A percentile compares a stretch with the other conserved stretches of the same genome.
Evolutionary conservation across 2,888 invertebrate species (phyloP).

Genomic region (Eucriotettix oculatus): DNA sequence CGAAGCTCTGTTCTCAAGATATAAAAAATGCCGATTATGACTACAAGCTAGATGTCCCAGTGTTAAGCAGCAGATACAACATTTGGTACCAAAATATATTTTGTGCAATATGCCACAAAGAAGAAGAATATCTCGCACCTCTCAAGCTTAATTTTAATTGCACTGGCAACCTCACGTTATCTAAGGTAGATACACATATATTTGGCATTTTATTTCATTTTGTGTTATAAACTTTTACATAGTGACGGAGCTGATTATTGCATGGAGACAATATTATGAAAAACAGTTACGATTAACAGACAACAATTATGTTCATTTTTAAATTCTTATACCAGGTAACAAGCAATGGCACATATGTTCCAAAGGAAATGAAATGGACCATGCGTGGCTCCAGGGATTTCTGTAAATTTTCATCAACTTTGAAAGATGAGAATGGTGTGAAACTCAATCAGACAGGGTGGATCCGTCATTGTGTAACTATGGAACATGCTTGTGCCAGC

Average conservation of each 20-base stretch:
- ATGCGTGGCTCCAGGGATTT: no score
- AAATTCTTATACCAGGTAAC: no score
- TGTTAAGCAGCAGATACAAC: slow-evolving; percentile 13
- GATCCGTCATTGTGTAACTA: slow-evolving; percentile 1
- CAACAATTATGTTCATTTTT: no score
- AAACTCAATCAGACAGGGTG: no score
- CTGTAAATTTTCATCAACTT: no score
- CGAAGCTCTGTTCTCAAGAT: background rate
- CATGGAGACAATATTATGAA: no score
- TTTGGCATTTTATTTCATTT: background rate
- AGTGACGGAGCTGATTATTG: no score
- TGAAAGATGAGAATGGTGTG: no score
- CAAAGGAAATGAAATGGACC: no score
- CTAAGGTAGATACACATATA: background rate
- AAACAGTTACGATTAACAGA: no score
- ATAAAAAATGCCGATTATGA: slow-evolving; percentile 4
- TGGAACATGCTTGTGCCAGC: slow-evolving; percentile 9
- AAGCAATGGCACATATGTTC: no score
- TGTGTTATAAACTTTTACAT: no score
- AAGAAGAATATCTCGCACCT: slow-evolving; percentile 2
- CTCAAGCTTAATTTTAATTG: slow-evolving; percentile 5
- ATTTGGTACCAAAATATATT: slow-evolving; percentile 18
- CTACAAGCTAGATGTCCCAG: slow-evolving; percentile 18
- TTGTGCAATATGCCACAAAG: slow-evolving; percentile 19
- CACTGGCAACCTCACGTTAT: background rate